These are phyloP conservation scores for Microtus oregoni DNA, from an alignment of 2,113 vertebrate genomes.

Conservation along the genomic window DNA sequence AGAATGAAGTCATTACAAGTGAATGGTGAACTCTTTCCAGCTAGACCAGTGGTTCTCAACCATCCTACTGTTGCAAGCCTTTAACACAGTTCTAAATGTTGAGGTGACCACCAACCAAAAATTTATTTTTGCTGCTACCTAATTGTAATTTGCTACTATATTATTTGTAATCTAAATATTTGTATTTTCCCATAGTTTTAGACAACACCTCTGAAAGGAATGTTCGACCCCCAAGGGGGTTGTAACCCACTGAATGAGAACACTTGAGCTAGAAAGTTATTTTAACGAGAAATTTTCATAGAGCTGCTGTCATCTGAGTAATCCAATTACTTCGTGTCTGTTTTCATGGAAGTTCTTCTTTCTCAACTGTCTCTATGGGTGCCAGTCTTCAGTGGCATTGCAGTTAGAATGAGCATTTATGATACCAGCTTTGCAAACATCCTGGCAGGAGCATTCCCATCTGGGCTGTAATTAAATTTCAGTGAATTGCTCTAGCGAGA, in stretches of 20 bases:
- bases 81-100: not conserved
- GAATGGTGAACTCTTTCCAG: not conserved
- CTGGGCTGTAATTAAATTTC: conserved; percentile 55
- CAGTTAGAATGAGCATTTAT: not conserved
- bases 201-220: not conserved
- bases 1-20: not conserved
- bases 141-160: not conserved
- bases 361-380: not conserved
- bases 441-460: not conserved
- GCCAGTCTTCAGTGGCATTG: not conserved
- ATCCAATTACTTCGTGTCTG: not conserved
- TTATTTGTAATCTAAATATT: not conserved
- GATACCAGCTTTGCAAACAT: not conserved
- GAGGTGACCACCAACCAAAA: not conserved
- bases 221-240: not conserved
- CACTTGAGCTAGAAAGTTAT: not conserved
- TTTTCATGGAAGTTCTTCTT: not conserved
- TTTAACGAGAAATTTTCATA: not conserved
- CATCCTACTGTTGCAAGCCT: too few species aligned
- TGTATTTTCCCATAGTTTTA: not conserved
- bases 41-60: not conserved
- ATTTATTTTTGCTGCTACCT: not conserved
- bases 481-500: conserved; percentile 42
- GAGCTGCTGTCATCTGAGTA: not conserved
- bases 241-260: not conserved